phyloP scores from a whole-genome alignment of 2,797 vertebrate genomes.

The Enteromius anoplus region DNA sequence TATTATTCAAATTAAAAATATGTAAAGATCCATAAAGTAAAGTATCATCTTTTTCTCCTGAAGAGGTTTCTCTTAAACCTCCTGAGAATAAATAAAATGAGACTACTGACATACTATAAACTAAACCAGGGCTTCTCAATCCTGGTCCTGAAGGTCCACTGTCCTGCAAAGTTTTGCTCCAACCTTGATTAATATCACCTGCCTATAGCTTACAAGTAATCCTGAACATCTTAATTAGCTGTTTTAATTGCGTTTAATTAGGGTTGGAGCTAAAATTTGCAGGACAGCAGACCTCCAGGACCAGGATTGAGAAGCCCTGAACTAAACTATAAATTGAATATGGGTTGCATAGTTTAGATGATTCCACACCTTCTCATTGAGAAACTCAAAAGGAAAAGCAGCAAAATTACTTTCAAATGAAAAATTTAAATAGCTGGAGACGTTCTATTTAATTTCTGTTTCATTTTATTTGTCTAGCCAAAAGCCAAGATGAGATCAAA shows the following conservation, averaged over 20 bases:
- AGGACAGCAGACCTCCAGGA: no score
- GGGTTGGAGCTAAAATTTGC: no score
- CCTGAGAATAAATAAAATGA: neutral
- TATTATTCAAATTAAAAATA: neutral
- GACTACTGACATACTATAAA: neutral
- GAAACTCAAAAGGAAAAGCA: neutral
- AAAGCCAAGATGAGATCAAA: neutral
- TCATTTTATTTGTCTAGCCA: neutral
- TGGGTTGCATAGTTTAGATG: neutral
- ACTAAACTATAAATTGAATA: neutral
- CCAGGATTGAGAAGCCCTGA: no score
- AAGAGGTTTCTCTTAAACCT: neutral
- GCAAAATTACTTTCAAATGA: neutral
- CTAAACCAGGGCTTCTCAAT: no score
- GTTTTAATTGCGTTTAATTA: no score
- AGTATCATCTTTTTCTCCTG: neutral
- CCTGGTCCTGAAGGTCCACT: no score
- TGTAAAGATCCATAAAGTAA: neutral
- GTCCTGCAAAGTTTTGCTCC: no score
- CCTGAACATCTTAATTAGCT: no score
- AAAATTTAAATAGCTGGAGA: neutral
- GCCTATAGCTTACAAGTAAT: no score
- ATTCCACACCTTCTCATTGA: neutral
- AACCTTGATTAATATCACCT: no score
- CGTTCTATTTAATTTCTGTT: conserved; percentile 17